phyloP scores from a whole-genome alignment of 2,113 vertebrate genomes.

The Urocitellus parryii region DNA sequence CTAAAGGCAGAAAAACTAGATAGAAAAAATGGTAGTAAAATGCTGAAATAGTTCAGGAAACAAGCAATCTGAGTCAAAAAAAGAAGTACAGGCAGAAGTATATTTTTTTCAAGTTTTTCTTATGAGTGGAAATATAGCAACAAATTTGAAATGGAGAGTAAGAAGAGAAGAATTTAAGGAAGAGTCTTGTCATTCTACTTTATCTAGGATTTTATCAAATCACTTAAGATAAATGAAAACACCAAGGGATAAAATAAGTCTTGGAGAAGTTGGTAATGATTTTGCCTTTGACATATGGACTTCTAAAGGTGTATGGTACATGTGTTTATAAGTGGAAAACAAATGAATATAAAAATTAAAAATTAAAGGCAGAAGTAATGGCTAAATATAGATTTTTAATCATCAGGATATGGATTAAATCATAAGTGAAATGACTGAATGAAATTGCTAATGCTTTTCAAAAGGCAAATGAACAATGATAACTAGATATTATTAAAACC shows the following conservation, averaged over 20 bases:
- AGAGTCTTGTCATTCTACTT: background rate
- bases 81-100: background rate
- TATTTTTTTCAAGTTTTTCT: background rate
- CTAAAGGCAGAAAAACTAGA: background rate
- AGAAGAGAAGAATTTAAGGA: background rate
- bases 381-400: too few relatives aligned
- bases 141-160: background rate
- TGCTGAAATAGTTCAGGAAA: background rate
- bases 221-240: too few relatives aligned
- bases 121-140: background rate
- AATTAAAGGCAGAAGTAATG: background rate
- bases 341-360: background rate
- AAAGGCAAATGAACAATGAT: background rate
- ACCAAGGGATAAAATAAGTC: background rate
- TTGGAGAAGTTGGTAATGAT: background rate
- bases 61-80: background rate
- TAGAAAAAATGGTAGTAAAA: background rate
- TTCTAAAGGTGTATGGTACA: background rate
- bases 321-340: background rate
- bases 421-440: background rate
- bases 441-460: background rate
- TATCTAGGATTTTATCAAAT: too few relatives aligned
- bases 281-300: background rate
- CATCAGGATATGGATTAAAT: background rate
- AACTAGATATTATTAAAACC: background rate